These are phyloP conservation scores for Ectemnius continuus DNA, from an alignment of 2,888 invertebrate species.

Conservation along the genomic window DNA sequence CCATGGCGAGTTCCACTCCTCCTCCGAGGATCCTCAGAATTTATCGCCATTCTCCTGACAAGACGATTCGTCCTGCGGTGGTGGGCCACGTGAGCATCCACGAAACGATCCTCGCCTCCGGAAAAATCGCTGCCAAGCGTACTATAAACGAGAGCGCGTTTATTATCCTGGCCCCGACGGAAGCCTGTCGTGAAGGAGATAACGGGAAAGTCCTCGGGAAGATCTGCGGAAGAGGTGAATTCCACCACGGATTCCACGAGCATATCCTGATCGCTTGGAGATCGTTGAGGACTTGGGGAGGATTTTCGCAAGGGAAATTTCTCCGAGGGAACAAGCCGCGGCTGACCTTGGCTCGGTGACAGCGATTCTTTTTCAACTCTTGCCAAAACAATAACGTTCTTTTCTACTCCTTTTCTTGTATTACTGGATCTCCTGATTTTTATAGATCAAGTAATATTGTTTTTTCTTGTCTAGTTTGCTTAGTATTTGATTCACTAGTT, in stretches of 20 bases:
- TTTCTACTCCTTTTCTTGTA: background rate
- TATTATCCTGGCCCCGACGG: background rate
- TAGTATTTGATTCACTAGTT: background rate
- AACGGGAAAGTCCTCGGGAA: background rate
- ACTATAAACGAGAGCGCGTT: slow-evolving; percentile 7
- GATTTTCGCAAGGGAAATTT: background rate
- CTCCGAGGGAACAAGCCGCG: background rate
- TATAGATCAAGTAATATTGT: background rate
- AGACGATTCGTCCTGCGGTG: background rate
- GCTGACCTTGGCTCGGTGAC: background rate
- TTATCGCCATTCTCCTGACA: slow-evolving; percentile 1
- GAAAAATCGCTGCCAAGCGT: slow-evolving; percentile 1
- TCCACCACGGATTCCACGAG: background rate
- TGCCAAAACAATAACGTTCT: background rate
- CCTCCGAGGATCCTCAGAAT: background rate
- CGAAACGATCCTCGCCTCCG: background rate
- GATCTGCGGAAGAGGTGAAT: background rate
- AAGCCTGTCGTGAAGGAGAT: background rate
- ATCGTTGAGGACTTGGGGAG: background rate
- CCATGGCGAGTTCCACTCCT: background rate
- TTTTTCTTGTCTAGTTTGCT: background rate
- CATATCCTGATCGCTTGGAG: background rate
- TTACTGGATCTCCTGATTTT: background rate
- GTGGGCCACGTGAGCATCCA: no score
- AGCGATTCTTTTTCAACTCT: background rate